These are phyloP conservation scores for Microcaecilia unicolor DNA, from an alignment of 2,797 vertebrate genomes.

Conservation along the genomic window DNA sequence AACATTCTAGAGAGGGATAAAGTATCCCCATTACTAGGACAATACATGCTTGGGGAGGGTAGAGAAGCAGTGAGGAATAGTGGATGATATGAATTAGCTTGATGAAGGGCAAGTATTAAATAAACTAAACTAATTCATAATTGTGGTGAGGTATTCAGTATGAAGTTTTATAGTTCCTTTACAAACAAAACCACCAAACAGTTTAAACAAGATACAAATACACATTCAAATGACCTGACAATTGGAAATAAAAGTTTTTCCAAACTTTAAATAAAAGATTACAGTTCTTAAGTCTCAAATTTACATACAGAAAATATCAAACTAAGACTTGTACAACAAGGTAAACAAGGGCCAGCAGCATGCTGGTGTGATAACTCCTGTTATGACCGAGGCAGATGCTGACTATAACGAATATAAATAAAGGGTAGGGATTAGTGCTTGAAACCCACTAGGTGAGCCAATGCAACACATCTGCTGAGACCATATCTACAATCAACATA, in stretches of 20 bases:
- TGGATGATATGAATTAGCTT: no score
- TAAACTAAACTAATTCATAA: neutral
- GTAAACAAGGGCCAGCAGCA: conserved; percentile 64
- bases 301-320: conserved; percentile 66
- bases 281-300: conserved; percentile 76
- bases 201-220: conserved; percentile 66
- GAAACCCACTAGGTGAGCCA: conserved; percentile 39
- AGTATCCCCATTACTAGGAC: conserved; percentile 8
- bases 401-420: conserved; percentile 57
- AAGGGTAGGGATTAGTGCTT: conserved; percentile 64
- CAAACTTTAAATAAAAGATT: conserved; percentile 64
- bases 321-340: conserved; percentile 61
- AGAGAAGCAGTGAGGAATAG: no score
- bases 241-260: conserved; percentile 61
- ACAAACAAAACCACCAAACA: no score
- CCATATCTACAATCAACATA: conserved; percentile 52
- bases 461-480: conserved; percentile 49
- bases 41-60: conserved; percentile 14
- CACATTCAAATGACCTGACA: conserved; percentile 52
- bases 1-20: no score
- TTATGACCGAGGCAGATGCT: conserved; percentile 26
- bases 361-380: conserved; percentile 38
- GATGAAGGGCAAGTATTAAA: no score
- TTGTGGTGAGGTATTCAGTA: neutral
- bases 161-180: no score